phyloP scores from a whole-genome alignment of 2,888 invertebrate species.

The Pristionchus arcanus region DNA sequence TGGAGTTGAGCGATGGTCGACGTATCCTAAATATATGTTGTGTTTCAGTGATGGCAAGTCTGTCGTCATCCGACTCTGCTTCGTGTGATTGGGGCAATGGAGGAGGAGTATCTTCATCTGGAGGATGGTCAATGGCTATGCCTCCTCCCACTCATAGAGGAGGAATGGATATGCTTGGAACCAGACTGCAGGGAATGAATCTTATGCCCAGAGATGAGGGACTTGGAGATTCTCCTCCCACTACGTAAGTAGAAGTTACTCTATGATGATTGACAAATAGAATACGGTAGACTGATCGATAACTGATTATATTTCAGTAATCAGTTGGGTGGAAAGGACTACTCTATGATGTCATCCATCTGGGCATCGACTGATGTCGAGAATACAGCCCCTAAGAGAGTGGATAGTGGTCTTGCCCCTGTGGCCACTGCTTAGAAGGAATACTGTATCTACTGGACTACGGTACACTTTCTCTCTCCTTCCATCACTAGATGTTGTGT shows the following conservation, averaged over 20 bases:
- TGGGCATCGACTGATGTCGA: conserved; percentile 42
- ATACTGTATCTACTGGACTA: background rate
- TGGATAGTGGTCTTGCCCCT: background rate
- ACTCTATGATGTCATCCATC: conserved; percentile 53
- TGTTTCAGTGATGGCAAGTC: conserved; percentile 3
- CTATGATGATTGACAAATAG: background rate
- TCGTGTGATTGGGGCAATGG: background rate
- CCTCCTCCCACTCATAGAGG: background rate
- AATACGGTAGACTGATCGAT: conserved; percentile 14
- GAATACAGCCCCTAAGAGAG: conserved; percentile 24
- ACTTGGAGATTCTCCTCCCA: conserved; percentile 70
- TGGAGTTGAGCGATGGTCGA: background rate
- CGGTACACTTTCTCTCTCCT: conserved; percentile 18
- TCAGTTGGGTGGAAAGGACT: conserved; percentile 30
- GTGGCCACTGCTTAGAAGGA: conserved; percentile 19
- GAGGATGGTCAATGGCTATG: conserved; percentile 15
- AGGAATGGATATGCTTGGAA: background rate
- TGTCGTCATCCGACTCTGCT: background rate
- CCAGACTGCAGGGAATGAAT: background rate
- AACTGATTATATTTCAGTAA: background rate
- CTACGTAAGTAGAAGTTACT: conserved; percentile 60
- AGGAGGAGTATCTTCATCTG: background rate
- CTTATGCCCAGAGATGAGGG: conserved; percentile 65
- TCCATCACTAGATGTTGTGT: background rate
- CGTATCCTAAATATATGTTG: background rate